Base-by-base conservation (phyloP, 2,797 vertebrate genomes). In the Sebastiscus albofasciatus region DNA sequence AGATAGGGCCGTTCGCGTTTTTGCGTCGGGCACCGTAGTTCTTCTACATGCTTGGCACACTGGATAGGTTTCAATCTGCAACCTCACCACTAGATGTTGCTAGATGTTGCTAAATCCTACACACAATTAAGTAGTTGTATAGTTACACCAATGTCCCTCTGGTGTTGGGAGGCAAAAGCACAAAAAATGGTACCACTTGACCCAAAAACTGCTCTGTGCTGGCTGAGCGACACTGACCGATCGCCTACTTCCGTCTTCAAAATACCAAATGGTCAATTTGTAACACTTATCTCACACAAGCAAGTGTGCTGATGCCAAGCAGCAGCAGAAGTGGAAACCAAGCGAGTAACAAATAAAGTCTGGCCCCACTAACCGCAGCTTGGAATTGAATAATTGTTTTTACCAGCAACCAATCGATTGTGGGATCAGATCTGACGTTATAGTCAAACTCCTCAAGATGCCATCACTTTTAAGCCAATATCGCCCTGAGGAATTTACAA, bases 391-490 rank as follows among this genome's bases (percentile, higher is more conserved):
- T 36, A 24, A 59, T 59, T 49, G 24, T 49, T 66, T 67, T 55
- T 62, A 62, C 27, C 22, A 73, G 64, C 8, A 67, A 67, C 26
- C 22, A 52, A 18, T 71, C 29, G 59, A 33, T 73, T 73, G 29
- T 67, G n/a, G 42, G 5, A 24, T 26, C 42, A 83, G 18, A 52
- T 46, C 12, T 34, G 10, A 13, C 8, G 34, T 74, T 34, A 22
- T 20, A 13, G 13, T 46, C 18, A 6, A 42, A 46, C 34, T 39
- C 8, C 2, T 20, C 1, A 0, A 33, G 62, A 67, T 75, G 13
- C 54, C 18, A 42, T 59, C 29, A 62, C 72, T 24, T 49, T 65
- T 72, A 76, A 66, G 49, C 26, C 26, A 36, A 80, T 67, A 49
- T 64, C 5, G 13, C 55, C 36, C 46, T 13, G 18, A 67, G 31